Conservation (phyloP, 1,140 invertebrate genomes). For the Leptoteleia sp. region DNA sequence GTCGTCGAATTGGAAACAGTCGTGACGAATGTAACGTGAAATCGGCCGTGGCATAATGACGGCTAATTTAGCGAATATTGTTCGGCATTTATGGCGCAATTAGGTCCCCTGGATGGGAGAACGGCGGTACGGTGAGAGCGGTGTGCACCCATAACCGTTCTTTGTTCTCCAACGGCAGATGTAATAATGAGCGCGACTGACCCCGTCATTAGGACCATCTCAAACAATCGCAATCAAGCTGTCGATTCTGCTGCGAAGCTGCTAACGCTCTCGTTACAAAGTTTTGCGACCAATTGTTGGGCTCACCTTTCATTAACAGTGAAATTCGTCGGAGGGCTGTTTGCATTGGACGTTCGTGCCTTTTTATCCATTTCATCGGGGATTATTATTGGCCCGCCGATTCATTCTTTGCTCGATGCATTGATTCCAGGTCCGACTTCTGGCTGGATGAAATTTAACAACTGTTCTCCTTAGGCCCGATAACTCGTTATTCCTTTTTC, state of each 20-base stretch:
- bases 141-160: slow-evolving; percentile 4
- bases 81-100: slow-evolving; percentile 8
- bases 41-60: not conserved
- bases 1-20: not conserved
- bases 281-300: slow-evolving; percentile 2
- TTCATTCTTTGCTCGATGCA: too few species aligned
- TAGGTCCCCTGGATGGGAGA: not conserved
- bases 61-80: slow-evolving; percentile 22
- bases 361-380: too few species aligned
- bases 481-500: too few species aligned
- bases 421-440: too few species aligned
- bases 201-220: slow-evolving; percentile 17
- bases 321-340: not conserved
- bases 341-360: not conserved
- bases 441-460: too few species aligned
- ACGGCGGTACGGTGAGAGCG: not conserved
- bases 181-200: slow-evolving; percentile 15
- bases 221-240: slow-evolving; percentile 10
- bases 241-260: slow-evolving; percentile 3
- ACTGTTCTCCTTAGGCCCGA: too few species aligned
- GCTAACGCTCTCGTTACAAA: not conserved
- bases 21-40: not conserved
- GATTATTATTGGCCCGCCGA: too few species aligned
- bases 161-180: slow-evolving; percentile 25
- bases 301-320: slow-evolving; percentile 2